Percentiles rank a stretch among this genome's conserved stretches.
Evolutionary conservation across 2,797 vertebrate species (phyloP).

Genomic region (Xiphorhynchus erythropygius): DNA sequence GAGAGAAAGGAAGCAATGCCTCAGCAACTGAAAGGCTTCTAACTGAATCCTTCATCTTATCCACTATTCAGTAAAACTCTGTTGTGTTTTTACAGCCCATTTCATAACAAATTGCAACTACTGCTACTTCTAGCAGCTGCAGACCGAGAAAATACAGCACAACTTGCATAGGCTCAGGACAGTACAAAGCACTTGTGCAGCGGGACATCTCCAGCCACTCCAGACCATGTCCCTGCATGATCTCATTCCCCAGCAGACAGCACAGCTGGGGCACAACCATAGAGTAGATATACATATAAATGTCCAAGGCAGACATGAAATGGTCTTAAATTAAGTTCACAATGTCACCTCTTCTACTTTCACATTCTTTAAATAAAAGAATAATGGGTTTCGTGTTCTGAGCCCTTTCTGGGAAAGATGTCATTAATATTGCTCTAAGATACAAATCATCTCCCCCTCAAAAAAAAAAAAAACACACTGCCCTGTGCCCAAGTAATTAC

Average conservation of each 20-base stretch:
- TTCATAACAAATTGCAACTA: not conserved
- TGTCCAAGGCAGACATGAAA: not conserved
- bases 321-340: not conserved
- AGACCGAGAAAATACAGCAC: not conserved
- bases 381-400: not conserved
- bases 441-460: not conserved
- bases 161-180: not conserved
- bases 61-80: not conserved
- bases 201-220: not conserved
- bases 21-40: not conserved
- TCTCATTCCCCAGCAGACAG: not conserved
- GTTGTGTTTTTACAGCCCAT: not conserved
- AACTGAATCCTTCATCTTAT: not conserved
- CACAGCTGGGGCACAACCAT: not conserved
- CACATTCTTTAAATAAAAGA: not conserved
- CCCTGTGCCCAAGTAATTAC: not conserved
- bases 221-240: fast-evolving
- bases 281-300: not conserved
- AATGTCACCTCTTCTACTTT: not conserved
- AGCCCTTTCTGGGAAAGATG: not conserved
- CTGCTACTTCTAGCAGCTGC: not conserved
- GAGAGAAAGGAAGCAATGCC: not conserved
- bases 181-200: not conserved
- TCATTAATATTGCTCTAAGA: not conserved
- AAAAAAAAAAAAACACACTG: not conserved